Percentiles rank a stretch among this genome's conserved stretches.
These are phyloP conservation scores for Dicrurus megarhynchus DNA, from an alignment of 2,113 vertebrate genomes.

Conservation along the genomic window DNA sequence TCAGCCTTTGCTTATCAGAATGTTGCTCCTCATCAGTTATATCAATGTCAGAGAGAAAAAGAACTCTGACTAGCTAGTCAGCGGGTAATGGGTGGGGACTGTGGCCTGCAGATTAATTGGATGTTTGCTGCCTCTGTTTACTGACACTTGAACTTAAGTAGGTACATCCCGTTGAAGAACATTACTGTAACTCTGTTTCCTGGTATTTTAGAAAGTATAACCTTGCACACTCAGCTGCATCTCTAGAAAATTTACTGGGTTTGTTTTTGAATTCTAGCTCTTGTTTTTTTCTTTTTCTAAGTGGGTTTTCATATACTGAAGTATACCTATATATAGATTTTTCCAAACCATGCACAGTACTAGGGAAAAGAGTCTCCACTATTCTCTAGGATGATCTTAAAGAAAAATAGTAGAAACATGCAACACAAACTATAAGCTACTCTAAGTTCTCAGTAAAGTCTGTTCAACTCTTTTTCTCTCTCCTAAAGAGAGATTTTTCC, in stretches of 20 bases:
- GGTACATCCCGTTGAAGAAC: neutral
- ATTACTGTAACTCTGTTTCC: neutral
- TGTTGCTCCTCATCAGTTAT: neutral
- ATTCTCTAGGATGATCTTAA: neutral
- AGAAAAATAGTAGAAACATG: neutral
- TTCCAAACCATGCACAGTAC: neutral
- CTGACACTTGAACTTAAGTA: neutral
- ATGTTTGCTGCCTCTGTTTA: neutral
- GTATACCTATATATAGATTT: neutral
- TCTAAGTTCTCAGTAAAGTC: neutral
- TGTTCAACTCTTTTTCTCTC: neutral
- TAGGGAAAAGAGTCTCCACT: neutral
- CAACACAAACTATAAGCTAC: neutral
- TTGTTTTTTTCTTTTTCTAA: neutral
- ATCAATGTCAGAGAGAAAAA: neutral
- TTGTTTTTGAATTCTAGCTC: neutral
- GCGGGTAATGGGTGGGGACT: neutral
- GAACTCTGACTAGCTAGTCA: neutral
- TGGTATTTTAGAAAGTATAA: neutral
- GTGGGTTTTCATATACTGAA: neutral
- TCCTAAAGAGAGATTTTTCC: neutral
- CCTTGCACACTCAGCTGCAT: neutral
- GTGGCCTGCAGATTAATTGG: neutral
- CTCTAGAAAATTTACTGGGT: neutral
- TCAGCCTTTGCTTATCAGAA: neutral